These are phyloP conservation scores for Phrynosoma platyrhinos DNA, from an alignment of 2,113 vertebrate species.

Conservation along the genomic window DNA sequence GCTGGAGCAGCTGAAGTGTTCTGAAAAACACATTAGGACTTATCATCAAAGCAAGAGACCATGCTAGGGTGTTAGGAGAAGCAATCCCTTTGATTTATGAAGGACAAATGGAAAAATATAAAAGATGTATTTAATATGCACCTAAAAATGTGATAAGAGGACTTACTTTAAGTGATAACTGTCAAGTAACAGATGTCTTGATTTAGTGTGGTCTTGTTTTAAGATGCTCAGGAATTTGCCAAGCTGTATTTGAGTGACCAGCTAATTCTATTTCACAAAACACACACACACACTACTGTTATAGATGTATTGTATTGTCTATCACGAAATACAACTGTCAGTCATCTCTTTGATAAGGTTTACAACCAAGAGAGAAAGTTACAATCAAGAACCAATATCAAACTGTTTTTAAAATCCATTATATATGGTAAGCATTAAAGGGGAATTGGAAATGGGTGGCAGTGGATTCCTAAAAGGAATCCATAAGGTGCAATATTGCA, in stretches of 20 bases:
- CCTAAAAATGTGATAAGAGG: not conserved
- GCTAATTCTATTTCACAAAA: slow-evolving; percentile 31
- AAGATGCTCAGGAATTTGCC: slow-evolving; percentile 38
- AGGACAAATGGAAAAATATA: no score
- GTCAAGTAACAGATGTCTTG: not conserved
- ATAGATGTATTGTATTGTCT: no score
- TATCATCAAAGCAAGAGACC: not conserved
- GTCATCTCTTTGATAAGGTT: slow-evolving; percentile 27
- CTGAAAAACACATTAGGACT: not conserved
- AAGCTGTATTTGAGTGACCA: slow-evolving; percentile 41
- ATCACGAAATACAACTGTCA: slow-evolving; percentile 21
- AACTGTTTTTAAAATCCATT: slow-evolving; percentile 35
- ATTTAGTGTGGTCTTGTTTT: slow-evolving; percentile 17
- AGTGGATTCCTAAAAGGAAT: not conserved
- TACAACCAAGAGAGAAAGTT: not conserved
- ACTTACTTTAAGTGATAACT: not conserved
- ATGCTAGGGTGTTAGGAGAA: not conserved
- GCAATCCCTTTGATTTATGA: slow-evolving; percentile 4
- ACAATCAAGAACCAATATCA: not conserved
- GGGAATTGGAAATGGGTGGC: not conserved
- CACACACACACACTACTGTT: no score
- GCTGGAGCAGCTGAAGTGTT: not conserved
- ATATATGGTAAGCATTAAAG: not conserved
- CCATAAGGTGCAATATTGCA: slow-evolving; percentile 40
- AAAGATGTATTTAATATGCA: not conserved